Evolutionary conservation across 2,113 vertebrate genomes (phyloP).

Genomic region (Hyla sarda): DNA sequence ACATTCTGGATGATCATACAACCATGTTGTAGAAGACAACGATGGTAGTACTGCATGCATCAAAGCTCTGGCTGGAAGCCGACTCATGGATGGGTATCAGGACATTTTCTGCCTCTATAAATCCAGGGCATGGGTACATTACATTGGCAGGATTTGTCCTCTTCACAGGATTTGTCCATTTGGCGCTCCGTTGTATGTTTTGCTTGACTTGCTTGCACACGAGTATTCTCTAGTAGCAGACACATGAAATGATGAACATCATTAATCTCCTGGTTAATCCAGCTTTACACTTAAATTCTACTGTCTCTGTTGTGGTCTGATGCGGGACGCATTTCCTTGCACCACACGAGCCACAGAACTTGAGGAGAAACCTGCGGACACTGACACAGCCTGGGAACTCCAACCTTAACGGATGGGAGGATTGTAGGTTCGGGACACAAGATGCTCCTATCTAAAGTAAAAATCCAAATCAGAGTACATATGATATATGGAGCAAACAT

Average conservation of each 20-base stretch:
- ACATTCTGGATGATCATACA: no score
- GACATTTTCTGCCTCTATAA: not conserved
- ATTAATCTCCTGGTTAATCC: slow-evolving; percentile 49
- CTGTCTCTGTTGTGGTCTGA: slow-evolving; percentile 51
- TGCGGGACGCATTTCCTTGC: not conserved
- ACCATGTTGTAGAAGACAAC: no score
- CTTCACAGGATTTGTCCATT: not conserved
- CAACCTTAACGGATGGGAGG: slow-evolving; percentile 10
- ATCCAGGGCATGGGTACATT: not conserved
- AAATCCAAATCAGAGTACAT: slow-evolving; percentile 35
- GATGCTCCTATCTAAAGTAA: slow-evolving; percentile 65
- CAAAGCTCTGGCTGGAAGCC: no score
- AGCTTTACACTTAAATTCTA: slow-evolving; percentile 57
- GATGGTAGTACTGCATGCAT: no score
- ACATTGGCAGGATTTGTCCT: not conserved
- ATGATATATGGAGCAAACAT: no score
- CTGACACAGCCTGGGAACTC: not conserved
- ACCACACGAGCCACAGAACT: not conserved
- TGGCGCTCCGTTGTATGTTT: not conserved
- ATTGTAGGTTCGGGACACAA: slow-evolving; percentile 55
- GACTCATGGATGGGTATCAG: not conserved
- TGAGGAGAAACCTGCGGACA: slow-evolving; percentile 54
- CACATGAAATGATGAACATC: not conserved
- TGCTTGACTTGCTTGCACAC: not conserved
- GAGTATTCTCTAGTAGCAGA: not conserved